These are phyloP conservation scores for Eristalis tenax DNA, from an alignment of 2,888 invertebrate genomes.

Conservation along the genomic window DNA sequence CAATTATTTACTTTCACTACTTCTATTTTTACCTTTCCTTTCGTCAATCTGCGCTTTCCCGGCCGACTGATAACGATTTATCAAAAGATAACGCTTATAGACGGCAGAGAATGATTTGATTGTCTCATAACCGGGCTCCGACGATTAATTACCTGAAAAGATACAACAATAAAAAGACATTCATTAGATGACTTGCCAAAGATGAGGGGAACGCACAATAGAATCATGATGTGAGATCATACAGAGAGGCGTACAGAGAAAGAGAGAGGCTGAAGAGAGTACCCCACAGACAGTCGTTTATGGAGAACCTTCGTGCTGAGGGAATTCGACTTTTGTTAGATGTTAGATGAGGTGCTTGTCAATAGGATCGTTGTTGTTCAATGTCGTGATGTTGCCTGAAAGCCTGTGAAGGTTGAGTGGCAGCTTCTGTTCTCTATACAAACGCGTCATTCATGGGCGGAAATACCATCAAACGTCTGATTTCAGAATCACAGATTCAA, in stretches of 20 bases:
- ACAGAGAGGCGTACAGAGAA: neutral
- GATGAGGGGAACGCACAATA: slow-evolving; percentile 6
- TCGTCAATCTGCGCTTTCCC: neutral
- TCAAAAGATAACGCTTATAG: neutral
- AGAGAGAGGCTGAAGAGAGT: neutral
- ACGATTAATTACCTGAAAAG: slow-evolving; percentile 60
- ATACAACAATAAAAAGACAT: slow-evolving; percentile 13
- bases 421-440: too few species aligned
- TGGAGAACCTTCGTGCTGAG: neutral
- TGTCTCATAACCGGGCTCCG: slow-evolving; percentile 18
- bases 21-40: neutral
- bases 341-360: neutral
- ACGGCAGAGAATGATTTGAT: slow-evolving; percentile 3
- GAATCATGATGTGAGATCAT: neutral
- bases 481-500: too few species aligned
- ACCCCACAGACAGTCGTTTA: too few species aligned
- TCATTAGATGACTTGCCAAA: slow-evolving; percentile 12
- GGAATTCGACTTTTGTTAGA: neutral
- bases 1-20: slow-evolving; percentile 43
- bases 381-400: neutral
- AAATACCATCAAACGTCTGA: too few species aligned
- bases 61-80: neutral
- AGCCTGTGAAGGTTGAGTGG: neutral
- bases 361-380: neutral
- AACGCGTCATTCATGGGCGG: too few species aligned